These are phyloP conservation scores for Paragorgia papillata DNA, from an alignment of 92 coral and sea anemone genomes.

Conservation along the genomic window DNA sequence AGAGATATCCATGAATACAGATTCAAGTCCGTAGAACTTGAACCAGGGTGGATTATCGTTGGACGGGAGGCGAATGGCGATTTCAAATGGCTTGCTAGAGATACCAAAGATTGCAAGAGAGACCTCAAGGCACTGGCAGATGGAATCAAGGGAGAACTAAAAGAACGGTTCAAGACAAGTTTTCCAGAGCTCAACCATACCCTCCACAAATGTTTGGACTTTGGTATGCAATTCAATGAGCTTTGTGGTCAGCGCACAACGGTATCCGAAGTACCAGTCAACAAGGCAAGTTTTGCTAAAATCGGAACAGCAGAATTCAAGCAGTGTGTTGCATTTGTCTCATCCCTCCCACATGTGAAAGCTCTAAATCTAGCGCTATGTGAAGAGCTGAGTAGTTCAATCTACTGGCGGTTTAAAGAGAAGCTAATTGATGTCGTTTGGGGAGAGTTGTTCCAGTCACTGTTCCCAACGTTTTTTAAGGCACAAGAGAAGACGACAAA, in stretches of 20 bases:
- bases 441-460: not conserved
- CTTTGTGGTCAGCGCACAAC: slow-evolving; percentile 4
- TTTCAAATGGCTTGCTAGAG: slow-evolving; percentile 1
- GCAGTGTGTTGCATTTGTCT: slow-evolving; percentile 21
- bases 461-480: slow-evolving; percentile 2
- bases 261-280: slow-evolving; percentile 8
- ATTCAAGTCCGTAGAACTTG: slow-evolving; percentile 33
- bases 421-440: slow-evolving; percentile 18
- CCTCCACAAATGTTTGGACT: slow-evolving; percentile 16
- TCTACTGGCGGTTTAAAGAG: slow-evolving; percentile 22
- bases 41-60: slow-evolving; percentile 40
- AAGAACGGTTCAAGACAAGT: slow-evolving; percentile 15
- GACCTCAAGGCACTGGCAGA: slow-evolving; percentile 7
- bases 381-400: slow-evolving; percentile 32
- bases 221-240: not conserved
- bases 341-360: slow-evolving; percentile 22
- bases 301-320: slow-evolving; percentile 22
- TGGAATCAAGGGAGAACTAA: slow-evolving; percentile 1
- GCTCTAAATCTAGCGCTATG: slow-evolving; percentile 18
- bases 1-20: slow-evolving; percentile 3
- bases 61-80: slow-evolving; percentile 21
- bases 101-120: slow-evolving; percentile 11
- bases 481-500: not conserved
- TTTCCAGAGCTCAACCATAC: slow-evolving; percentile 9
- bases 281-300: slow-evolving; percentile 8